Percentiles rank a stretch among this genome's conserved stretches.
phyloP scores from a whole-genome alignment of 2,797 vertebrate genomes.

The Alauda arvensis region DNA sequence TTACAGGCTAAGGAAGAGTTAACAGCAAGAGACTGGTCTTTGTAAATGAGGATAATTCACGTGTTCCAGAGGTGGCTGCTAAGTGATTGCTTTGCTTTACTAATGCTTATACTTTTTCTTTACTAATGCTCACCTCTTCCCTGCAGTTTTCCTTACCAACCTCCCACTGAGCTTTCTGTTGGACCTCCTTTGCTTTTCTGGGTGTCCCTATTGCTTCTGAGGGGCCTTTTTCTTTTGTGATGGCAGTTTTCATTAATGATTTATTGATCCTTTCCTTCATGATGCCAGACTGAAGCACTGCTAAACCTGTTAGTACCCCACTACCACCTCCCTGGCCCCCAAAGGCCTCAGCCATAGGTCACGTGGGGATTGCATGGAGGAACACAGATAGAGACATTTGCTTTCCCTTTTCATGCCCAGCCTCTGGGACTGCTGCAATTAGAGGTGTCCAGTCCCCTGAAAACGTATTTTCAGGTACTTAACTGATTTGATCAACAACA shows the following conservation, averaged over 20 bases:
- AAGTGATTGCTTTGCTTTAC: neutral
- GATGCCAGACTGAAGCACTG: neutral
- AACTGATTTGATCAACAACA: slow-evolving; percentile 35
- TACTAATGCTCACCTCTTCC: neutral
- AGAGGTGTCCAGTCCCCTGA: neutral
- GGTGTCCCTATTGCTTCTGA: neutral
- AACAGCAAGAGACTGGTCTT: neutral
- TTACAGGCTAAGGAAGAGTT: neutral
- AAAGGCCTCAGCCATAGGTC: neutral
- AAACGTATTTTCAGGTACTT: slow-evolving; percentile 34
- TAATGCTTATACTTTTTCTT: neutral
- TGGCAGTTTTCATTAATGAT: neutral
- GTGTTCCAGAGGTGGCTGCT: neutral
- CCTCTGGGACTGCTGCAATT: neutral
- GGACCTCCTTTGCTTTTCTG: neutral
- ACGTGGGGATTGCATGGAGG: neutral
- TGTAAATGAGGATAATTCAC: neutral
- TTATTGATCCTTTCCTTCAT: neutral
- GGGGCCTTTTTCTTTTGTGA: neutral
- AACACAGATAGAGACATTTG: neutral
- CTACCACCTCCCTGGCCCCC: neutral
- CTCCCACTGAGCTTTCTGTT: neutral
- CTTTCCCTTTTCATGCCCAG: neutral
- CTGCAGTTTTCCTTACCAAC: neutral
- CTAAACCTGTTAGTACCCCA: neutral